Conservation (phyloP, 2,113 vertebrate species). For the Petrocephalus zakoni region DNA sequence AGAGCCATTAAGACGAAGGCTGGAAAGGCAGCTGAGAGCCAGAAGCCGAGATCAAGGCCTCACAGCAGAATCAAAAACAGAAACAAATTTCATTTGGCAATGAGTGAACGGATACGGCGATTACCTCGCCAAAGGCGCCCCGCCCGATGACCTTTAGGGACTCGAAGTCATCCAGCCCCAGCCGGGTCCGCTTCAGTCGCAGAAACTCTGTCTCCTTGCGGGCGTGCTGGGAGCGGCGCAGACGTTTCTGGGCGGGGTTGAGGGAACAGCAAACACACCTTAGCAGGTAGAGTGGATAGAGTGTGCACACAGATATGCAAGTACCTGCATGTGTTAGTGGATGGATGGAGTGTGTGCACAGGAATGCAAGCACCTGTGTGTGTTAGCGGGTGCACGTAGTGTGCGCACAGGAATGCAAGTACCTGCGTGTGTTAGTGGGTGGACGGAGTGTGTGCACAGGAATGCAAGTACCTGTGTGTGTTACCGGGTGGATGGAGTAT, state of each 20-base stretch:
- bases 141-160: constrained; percentile 79
- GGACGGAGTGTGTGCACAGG: no score
- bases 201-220: constrained; percentile 77
- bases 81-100: not conserved
- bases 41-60: not conserved
- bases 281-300: not conserved
- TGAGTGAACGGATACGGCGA: not conserved
- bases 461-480: no score
- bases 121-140: constrained; percentile 79
- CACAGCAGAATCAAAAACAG: not conserved
- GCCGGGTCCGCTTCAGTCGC: constrained; percentile 73
- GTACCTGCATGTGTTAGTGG: not conserved
- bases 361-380: no score
- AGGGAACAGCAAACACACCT: not conserved
- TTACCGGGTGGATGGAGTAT: no score
- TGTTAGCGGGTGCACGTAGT: no score
- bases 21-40: not conserved
- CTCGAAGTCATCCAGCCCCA: constrained; percentile 76
- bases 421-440: no score
- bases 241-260: constrained; percentile 57
- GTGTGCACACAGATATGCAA: not conserved
- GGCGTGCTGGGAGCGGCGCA: constrained; percentile 70
- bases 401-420: no score
- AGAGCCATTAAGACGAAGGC: not conserved
- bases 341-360: no score